Evolutionary conservation across 2,113 vertebrate genomes (phyloP).

Genomic region (Tapirus terrestris): DNA sequence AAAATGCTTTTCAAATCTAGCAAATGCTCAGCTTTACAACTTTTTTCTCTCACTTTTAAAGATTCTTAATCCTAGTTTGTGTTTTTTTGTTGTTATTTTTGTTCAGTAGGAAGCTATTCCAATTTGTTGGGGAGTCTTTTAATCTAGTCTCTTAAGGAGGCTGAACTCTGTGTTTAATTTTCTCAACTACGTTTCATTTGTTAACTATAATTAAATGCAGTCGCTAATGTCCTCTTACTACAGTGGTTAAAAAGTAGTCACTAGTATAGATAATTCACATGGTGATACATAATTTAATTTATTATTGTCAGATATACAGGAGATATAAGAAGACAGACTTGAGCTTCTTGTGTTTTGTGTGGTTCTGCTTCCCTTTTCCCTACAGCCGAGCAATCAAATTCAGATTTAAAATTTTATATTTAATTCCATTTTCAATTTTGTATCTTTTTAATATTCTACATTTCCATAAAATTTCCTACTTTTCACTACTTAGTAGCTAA

Average conservation of each 20-base stretch:
- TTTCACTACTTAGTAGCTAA: neutral
- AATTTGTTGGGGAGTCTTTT: neutral
- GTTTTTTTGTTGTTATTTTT: neutral
- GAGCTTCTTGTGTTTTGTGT: neutral
- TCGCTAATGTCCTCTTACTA: neutral
- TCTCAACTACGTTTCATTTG: conserved; percentile 10
- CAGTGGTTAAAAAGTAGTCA: neutral
- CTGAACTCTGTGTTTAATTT: conserved; percentile 36
- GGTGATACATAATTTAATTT: neutral
- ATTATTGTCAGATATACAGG: neutral
- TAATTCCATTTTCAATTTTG: conserved; percentile 12
- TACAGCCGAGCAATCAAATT: neutral
- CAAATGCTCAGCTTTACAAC: neutral
- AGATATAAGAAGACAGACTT: neutral
- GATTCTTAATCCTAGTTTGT: neutral
- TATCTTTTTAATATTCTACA: neutral
- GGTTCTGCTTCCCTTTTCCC: conserved; percentile 37
- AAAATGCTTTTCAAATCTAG: conserved; percentile 6
- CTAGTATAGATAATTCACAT: neutral
- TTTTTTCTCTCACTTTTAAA: conserved; percentile 40
- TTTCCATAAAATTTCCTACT: neutral
- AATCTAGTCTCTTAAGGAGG: neutral
- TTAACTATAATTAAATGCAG: neutral
- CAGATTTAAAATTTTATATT: conserved; percentile 44
- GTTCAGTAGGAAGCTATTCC: conserved; percentile 12